Conservation (phyloP, 2,888 invertebrate genomes). For the Maniola hyperantus region DNA sequence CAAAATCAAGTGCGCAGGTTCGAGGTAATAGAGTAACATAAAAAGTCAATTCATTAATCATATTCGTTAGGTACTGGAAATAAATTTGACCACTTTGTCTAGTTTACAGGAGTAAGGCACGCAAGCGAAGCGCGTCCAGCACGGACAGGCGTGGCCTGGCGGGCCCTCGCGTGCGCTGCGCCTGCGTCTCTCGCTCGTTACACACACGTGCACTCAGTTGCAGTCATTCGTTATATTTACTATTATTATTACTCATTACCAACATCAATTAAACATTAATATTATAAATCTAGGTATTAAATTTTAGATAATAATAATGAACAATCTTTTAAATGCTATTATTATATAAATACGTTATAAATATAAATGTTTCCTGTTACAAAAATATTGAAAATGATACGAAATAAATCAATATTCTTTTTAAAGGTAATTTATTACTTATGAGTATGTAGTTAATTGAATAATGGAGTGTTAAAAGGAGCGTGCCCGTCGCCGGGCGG, state of each 20-base stretch:
- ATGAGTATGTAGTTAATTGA: conserved; percentile 82
- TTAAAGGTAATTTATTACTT: conserved; percentile 82
- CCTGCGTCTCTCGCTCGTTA: conserved; percentile 51
- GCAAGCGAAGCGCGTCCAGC: conserved; percentile 45
- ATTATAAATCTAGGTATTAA: conserved; percentile 82
- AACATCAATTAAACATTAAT: conserved; percentile 83
- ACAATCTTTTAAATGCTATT: conserved; percentile 84
- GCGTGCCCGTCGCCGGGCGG: conserved; percentile 68
- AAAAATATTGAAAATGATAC: conserved; percentile 83
- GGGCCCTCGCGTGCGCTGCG: conserved; percentile 27
- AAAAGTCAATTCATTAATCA: conserved; percentile 82
- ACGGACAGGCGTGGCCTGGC: conserved; percentile 24
- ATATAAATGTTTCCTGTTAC: conserved; percentile 84
- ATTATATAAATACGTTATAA: conserved; percentile 84
- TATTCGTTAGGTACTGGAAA: conserved; percentile 78
- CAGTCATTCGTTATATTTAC: conserved; percentile 78
- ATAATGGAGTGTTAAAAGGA: conserved; percentile 77
- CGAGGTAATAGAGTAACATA: conserved; percentile 80
- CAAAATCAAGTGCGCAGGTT: conserved; percentile 79
- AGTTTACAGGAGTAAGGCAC: conserved; percentile 57
- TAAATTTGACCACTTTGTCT: conserved; percentile 69
- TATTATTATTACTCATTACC: conserved; percentile 79
- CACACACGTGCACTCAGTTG: conserved; percentile 73
- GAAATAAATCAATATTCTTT: conserved; percentile 82
- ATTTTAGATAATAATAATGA: conserved; percentile 83